These are phyloP conservation scores for Dorcus parallelipipedus DNA, from an alignment of 2,888 invertebrate genomes.

Conservation along the genomic window DNA sequence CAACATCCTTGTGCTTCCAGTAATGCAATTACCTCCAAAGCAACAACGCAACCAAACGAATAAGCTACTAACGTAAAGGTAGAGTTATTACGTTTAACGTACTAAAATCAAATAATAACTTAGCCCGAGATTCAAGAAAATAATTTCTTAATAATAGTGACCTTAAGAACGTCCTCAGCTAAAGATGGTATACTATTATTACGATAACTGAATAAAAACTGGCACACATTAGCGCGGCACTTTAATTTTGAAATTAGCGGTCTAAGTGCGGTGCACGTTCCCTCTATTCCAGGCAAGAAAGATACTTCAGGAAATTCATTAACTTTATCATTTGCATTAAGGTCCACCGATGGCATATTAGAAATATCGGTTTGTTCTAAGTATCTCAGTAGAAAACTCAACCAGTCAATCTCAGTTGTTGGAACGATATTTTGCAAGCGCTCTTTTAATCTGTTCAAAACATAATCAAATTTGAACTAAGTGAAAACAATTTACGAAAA, in stretches of 20 bases:
- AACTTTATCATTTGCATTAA: background rate
- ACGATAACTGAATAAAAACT: slow-evolving; percentile 51
- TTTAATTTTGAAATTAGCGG: slow-evolving; percentile 53
- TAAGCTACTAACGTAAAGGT: slow-evolving; percentile 75
- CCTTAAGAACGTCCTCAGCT: slow-evolving; percentile 54
- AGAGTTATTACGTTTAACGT: no score
- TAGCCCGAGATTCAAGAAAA: no score
- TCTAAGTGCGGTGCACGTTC: slow-evolving; percentile 55
- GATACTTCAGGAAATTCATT: background rate
- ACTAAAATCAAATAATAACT: no score
- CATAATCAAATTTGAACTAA: no score
- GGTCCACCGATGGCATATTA: slow-evolving; percentile 54
- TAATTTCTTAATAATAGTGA: slow-evolving; percentile 34
- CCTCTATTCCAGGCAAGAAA: slow-evolving; percentile 67
- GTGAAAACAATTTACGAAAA: no score
- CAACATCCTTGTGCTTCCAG: slow-evolving; percentile 61
- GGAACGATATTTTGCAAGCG: no score
- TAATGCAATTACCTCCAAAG: slow-evolving; percentile 68
- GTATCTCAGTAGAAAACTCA: no score
- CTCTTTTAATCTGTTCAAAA: no score
- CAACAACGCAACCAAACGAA: slow-evolving; percentile 77
- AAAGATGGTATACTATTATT: slow-evolving; percentile 51
- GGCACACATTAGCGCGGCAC: slow-evolving; percentile 55
- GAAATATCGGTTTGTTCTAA: no score
- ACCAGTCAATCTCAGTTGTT: no score